Evolutionary conservation across 1,140 invertebrate species (phyloP).

Genomic region (Drosophila truncata): DNA sequence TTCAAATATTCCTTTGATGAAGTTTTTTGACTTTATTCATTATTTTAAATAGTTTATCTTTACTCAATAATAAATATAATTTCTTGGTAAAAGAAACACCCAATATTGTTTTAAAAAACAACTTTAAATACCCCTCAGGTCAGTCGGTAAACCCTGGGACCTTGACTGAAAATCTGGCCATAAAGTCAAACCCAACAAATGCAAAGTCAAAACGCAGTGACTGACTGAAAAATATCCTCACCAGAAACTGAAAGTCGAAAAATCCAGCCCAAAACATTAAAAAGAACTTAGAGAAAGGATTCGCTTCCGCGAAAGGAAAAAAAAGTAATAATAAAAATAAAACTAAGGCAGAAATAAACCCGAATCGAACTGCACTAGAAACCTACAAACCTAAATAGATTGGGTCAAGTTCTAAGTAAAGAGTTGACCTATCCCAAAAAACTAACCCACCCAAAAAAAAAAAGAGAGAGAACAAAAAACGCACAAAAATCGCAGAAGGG

Average conservation of each 20-base stretch:
- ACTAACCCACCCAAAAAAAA: conserved; percentile 25
- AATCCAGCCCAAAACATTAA: conserved; percentile 45
- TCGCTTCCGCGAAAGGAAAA: conserved; percentile 42
- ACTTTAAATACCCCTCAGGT: neutral
- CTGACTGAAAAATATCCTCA: conserved; percentile 24
- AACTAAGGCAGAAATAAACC: conserved; percentile 12
- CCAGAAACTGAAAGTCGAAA: conserved; percentile 2
- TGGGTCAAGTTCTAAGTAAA: conserved; percentile 59
- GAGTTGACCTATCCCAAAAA: conserved; percentile 45
- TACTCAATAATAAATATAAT: neutral
- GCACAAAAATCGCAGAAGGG: conserved; percentile 35
- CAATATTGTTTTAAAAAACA: neutral
- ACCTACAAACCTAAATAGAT: conserved; percentile 81
- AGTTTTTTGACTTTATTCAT: too few species aligned
- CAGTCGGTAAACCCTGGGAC: conserved; percentile 3
- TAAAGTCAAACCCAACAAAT: conserved; percentile 79
- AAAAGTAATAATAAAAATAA: conserved; percentile 23
- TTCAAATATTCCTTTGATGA: too few species aligned
- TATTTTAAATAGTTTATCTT: neutral
- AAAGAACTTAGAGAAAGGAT: conserved; percentile 43
- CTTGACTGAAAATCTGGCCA: conserved; percentile 54
- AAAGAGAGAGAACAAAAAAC: conserved; percentile 1
- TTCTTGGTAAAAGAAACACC: neutral
- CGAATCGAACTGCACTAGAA: conserved; percentile 65
- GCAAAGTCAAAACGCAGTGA: conserved; percentile 74